Evolutionary conservation across 2,113 vertebrate genomes (phyloP).

Genomic region (Onychostoma macrolepis): DNA sequence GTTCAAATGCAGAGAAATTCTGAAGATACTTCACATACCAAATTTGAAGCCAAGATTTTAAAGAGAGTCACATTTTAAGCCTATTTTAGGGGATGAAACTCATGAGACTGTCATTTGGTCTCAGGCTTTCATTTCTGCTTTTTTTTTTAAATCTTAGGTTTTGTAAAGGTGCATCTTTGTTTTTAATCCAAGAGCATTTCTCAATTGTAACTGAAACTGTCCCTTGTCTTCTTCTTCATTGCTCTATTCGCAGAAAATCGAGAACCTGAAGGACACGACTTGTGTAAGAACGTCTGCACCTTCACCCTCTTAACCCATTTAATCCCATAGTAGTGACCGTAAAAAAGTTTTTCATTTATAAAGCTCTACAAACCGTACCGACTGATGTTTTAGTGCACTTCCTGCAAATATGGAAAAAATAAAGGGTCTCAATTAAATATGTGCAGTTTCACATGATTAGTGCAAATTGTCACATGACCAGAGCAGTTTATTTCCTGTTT

Average conservation of each 20-base stretch:
- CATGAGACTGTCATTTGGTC: not conserved
- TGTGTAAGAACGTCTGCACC: slow-evolving; percentile 83
- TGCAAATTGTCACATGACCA: too few species aligned
- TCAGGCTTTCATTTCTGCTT: slow-evolving; percentile 46
- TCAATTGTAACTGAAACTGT: slow-evolving; percentile 15
- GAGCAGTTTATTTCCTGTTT: too few species aligned
- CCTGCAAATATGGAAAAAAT: too few species aligned
- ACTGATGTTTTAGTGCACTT: too few species aligned
- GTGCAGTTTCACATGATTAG: too few species aligned
- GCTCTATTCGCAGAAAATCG: slow-evolving; percentile 87
- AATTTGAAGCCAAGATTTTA: not conserved
- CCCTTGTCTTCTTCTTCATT: slow-evolving; percentile 36
- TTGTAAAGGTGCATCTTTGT: slow-evolving; percentile 12
- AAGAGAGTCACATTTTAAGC: not conserved
- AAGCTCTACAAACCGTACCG: too few species aligned
- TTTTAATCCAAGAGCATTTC: not conserved
- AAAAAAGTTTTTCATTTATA: too few species aligned
- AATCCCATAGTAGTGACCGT: too few species aligned
- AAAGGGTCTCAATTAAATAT: too few species aligned
- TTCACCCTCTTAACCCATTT: slow-evolving; percentile 6
- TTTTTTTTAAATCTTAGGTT: slow-evolving; percentile 11
- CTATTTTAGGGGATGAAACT: not conserved
- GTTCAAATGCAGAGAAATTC: not conserved
- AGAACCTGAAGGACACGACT: slow-evolving; percentile 94
- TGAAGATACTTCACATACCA: not conserved